These are phyloP conservation scores for Siderastrea siderea DNA, from an alignment of 92 coral and sea anemone species.

Conservation along the genomic window DNA sequence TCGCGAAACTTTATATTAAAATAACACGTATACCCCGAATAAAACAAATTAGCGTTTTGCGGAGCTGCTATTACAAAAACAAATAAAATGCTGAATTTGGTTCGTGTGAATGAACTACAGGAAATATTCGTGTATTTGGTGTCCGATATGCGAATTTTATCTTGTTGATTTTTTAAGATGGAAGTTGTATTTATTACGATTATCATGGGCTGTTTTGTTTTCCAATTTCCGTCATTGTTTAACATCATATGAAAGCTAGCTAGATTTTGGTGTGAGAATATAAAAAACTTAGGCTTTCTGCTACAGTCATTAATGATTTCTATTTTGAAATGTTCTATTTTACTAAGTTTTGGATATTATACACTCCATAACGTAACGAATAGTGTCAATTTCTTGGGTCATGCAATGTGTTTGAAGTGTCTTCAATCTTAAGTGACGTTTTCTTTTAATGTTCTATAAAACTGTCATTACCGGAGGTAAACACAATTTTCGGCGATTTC, in stretches of 20 bases:
- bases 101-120: not conserved
- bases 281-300: too few species aligned
- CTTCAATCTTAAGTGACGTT: too few species aligned
- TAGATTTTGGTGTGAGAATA: not conserved
- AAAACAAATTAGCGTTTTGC: not conserved
- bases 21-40: not conserved
- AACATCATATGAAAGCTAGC: not conserved
- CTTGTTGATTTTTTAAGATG: not conserved
- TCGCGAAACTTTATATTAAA: not conserved
- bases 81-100: not conserved
- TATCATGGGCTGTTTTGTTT: constrained; percentile 1
- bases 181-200: not conserved
- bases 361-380: too few species aligned
- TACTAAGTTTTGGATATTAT: too few species aligned
- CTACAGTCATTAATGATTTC: too few species aligned
- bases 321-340: too few species aligned
- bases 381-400: too few species aligned
- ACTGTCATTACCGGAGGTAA: not conserved
- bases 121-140: not conserved
- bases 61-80: not conserved
- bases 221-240: not conserved
- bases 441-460: not conserved
- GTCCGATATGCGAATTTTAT: not conserved
- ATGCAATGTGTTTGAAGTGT: too few species aligned
- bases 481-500: not conserved